phyloP scores from a whole-genome alignment of 2,797 vertebrate species.

The Ciconia nigra region DNA sequence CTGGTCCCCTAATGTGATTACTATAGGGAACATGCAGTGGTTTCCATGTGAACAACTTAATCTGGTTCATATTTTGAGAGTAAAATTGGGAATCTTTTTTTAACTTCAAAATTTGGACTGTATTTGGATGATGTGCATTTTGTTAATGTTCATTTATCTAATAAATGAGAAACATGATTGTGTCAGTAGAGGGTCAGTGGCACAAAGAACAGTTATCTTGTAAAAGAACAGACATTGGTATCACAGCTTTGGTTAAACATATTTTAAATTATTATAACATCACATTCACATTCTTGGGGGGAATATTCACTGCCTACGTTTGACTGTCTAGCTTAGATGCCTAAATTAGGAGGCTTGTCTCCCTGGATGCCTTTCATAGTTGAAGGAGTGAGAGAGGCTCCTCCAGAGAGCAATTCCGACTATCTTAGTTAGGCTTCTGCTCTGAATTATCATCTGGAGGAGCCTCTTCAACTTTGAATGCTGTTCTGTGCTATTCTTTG shows the following conservation, averaged over 20 bases:
- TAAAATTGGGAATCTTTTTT: background rate
- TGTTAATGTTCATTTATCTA: constrained; percentile 20
- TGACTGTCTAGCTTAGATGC: constrained; percentile 30
- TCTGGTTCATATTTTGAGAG: constrained; percentile 15
- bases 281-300: background rate
- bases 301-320: background rate
- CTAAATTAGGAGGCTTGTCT: constrained; percentile 38
- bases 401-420: constrained; percentile 43
- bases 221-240: background rate
- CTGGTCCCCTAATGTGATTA: background rate
- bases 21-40: background rate
- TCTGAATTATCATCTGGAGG: constrained; percentile 48
- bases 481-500: constrained; percentile 33
- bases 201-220: background rate
- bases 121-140: background rate
- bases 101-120: background rate
- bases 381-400: constrained; percentile 33
- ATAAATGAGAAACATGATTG: constrained; percentile 23
- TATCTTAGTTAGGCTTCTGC: constrained; percentile 30
- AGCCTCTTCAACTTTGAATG: constrained; percentile 33
- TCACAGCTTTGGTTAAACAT: background rate
- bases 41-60: constrained; percentile 45
- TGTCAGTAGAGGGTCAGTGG: background rate
- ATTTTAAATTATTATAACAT: constrained; percentile 11
- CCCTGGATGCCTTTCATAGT: constrained; percentile 26